Evolutionary conservation across 2,113 vertebrate species (phyloP).

Genomic region (Fregata magnificens): DNA sequence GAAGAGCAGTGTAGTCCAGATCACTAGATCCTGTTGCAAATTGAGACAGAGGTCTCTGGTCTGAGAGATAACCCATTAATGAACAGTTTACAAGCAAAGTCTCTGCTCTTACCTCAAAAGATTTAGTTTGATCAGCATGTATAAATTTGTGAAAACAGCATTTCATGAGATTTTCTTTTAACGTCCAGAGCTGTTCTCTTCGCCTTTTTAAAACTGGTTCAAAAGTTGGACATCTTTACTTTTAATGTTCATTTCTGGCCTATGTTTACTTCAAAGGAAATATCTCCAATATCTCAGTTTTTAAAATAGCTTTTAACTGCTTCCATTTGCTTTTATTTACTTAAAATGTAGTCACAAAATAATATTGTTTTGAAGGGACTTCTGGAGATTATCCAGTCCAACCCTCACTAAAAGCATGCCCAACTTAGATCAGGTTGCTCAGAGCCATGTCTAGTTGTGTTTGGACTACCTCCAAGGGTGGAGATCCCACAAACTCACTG

Average conservation of each 20-base stretch:
- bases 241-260: not conserved
- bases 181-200: not conserved
- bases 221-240: not conserved
- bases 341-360: not conserved
- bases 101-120: not conserved
- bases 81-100: not conserved
- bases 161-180: not conserved
- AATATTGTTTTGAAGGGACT: not conserved
- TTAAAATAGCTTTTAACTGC: not conserved
- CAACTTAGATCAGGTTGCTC: not conserved
- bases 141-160: not conserved
- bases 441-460: not conserved
- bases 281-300: not conserved
- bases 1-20: not conserved
- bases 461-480: not conserved
- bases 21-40: not conserved
- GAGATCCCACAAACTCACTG: not conserved
- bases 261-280: not conserved
- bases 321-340: not conserved
- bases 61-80: not conserved
- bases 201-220: not conserved
- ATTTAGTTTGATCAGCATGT: not conserved
- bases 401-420: not conserved
- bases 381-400: not conserved
- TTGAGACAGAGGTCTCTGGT: not conserved